Evolutionary conservation across 2,888 invertebrate species (phyloP).

Genomic region (Melinaea marsaeus): DNA sequence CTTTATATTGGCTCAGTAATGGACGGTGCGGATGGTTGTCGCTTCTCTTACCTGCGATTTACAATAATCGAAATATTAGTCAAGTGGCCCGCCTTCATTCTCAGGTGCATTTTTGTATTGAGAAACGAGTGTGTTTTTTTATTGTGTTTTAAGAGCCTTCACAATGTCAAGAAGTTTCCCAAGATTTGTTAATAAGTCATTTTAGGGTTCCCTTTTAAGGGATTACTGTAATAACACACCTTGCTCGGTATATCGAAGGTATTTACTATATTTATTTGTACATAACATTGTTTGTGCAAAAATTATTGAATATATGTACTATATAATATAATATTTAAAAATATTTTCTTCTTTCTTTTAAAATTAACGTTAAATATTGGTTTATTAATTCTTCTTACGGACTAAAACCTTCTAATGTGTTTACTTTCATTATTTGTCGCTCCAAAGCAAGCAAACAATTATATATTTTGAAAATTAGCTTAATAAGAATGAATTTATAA

Average conservation of each 20-base stretch:
- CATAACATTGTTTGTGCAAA: too few species aligned
- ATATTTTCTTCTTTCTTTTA: too few species aligned
- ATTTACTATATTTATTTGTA: neutral
- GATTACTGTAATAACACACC: constrained; percentile 1
- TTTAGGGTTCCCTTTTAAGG: constrained; percentile 44
- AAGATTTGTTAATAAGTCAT: constrained; percentile 68
- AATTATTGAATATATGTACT: too few species aligned
- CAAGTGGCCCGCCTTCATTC: constrained; percentile 76
- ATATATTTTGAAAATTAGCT: neutral
- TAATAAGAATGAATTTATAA: neutral
- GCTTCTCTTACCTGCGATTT: constrained; percentile 50
- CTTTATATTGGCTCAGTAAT: constrained; percentile 33
- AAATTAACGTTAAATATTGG: too few species aligned
- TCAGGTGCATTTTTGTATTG: constrained; percentile 78
- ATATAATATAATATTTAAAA: too few species aligned
- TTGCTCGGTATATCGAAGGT: too few species aligned
- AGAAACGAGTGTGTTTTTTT: constrained; percentile 70
- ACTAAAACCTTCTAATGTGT: too few species aligned
- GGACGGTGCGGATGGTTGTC: constrained; percentile 29
- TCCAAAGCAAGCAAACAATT: neutral
- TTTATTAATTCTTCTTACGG: too few species aligned
- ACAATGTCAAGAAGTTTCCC: constrained; percentile 66
- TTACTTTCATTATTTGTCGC: too few species aligned
- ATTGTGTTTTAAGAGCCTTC: constrained; percentile 66
- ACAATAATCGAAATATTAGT: constrained; percentile 73